These are phyloP conservation scores for Odocoileus hemionus DNA, from an alignment of 2,113 vertebrate genomes.

Conservation along the genomic window DNA sequence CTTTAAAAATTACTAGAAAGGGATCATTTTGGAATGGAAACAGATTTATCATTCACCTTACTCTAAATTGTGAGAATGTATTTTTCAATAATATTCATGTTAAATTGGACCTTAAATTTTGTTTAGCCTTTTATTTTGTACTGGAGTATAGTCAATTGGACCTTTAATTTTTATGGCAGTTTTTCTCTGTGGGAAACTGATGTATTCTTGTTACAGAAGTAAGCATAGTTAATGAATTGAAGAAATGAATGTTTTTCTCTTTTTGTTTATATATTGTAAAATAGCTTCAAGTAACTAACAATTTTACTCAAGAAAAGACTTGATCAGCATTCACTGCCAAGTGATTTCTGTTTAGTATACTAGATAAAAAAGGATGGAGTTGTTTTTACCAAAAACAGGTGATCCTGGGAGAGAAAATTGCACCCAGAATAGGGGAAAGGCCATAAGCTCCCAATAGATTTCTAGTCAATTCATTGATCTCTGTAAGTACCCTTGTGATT, in stretches of 20 bases:
- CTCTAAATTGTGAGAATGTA: not conserved
- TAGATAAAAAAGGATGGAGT: not conserved
- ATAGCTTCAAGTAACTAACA: not conserved
- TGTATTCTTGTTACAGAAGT: not conserved
- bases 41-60: not conserved
- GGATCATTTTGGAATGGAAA: not conserved
- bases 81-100: not conserved
- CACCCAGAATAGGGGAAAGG: not conserved
- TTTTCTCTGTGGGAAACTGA: constrained; percentile 36
- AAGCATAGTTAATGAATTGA: not conserved
- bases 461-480: not conserved
- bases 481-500: not conserved
- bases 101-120: not conserved
- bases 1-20: constrained; percentile 23
- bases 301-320: not conserved
- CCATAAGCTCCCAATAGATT: not conserved
- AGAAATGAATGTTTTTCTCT: not conserved
- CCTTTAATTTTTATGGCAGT: not conserved
- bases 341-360: not conserved
- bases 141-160: not conserved
- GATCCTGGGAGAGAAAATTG: not conserved
- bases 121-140: not conserved
- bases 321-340: not conserved
- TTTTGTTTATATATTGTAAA: constrained; percentile 19
- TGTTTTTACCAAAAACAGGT: not conserved